Evolutionary conservation across 1,140 invertebrate species (phyloP).

Genomic region (Drosophila ambigua): DNA sequence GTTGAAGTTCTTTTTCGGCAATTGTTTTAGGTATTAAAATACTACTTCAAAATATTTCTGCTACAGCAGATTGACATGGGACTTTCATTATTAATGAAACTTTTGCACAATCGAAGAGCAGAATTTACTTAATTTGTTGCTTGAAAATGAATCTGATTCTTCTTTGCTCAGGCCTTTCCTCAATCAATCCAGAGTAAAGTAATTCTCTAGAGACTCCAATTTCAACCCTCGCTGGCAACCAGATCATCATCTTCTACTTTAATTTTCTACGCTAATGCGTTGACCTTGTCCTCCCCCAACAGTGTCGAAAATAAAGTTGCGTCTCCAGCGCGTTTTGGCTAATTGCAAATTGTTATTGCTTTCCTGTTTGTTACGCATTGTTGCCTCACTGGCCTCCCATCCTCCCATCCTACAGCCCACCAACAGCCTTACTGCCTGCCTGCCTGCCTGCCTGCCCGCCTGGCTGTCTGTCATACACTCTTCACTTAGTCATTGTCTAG

Average conservation of each 20-base stretch:
- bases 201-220: not conserved
- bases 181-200: not conserved
- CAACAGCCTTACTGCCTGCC: no score
- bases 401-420: not conserved
- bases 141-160: no score
- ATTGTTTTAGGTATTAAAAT: not conserved
- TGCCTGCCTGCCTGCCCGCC: no score
- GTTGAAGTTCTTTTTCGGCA: not conserved
- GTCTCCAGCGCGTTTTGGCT: slow-evolving; percentile 32
- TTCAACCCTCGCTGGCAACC: not conserved
- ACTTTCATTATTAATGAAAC: no score
- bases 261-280: slow-evolving; percentile 42
- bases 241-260: slow-evolving; percentile 12
- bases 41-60: no score
- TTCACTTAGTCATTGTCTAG: slow-evolving; percentile 16
- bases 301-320: slow-evolving; percentile 47
- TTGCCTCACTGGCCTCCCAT: slow-evolving; percentile 34
- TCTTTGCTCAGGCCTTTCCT: no score
- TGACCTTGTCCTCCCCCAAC: slow-evolving; percentile 27
- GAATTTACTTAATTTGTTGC: no score
- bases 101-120: no score
- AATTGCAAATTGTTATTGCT: slow-evolving; percentile 63
- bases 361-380: slow-evolving; percentile 54
- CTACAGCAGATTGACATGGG: no score
- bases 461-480: slow-evolving; percentile 1